phyloP scores from a whole-genome alignment of 2,113 vertebrate species.

The Oncorhynchus clarkii region DNA sequence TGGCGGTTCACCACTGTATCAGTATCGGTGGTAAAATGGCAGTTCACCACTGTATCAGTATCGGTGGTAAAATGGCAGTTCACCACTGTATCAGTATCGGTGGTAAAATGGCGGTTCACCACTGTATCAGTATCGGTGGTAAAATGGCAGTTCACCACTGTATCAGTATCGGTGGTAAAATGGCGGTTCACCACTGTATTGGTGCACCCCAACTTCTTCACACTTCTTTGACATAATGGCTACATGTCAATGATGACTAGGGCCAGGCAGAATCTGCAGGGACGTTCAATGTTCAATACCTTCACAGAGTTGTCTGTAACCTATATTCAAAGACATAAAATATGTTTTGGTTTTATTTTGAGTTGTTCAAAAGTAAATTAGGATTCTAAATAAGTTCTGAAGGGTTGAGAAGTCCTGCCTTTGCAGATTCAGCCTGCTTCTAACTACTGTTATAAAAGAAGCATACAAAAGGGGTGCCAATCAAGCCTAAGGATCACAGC shows the following conservation, averaged over 20 bases:
- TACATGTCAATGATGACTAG: slow-evolving; percentile 6
- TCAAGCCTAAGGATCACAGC: background rate
- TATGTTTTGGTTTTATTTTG: no score
- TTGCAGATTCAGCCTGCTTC: background rate
- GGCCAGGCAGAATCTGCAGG: slow-evolving; percentile 17
- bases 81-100: no score
- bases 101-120: no score
- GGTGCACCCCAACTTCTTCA: slow-evolving; percentile 17
- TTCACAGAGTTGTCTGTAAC: background rate
- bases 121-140: background rate
- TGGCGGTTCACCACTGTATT: background rate
- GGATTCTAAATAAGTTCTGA: background rate
- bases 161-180: no score
- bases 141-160: slow-evolving; percentile 7
- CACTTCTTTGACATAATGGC: slow-evolving; percentile 6
- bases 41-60: no score
- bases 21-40: background rate
- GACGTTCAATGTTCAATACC: background rate
- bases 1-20: background rate
- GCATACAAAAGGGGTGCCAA: background rate
- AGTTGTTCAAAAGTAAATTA: background rate
- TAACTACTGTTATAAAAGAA: background rate
- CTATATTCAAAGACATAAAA: background rate
- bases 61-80: slow-evolving; percentile 1
- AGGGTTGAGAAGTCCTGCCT: background rate